phyloP scores from a whole-genome alignment of 2,888 invertebrate genomes.

The Pachymerium ferrugineum region DNA sequence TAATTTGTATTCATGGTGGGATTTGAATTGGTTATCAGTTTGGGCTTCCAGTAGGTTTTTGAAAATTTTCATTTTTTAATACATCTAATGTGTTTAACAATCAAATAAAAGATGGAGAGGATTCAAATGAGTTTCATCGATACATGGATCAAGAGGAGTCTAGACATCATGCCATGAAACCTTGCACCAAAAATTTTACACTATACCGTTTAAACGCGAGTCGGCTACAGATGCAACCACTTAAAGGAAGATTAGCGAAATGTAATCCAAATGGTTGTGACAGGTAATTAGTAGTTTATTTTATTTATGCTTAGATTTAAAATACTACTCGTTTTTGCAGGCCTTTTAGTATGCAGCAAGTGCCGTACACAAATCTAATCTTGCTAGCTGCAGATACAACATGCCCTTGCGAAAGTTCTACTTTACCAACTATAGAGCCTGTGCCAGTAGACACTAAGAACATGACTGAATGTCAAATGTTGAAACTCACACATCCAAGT shows the following conservation, averaged over 20 bases:
- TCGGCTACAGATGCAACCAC: conserved; percentile 24
- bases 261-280: conserved; percentile 31
- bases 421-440: neutral
- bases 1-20: neutral
- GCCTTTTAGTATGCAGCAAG: conserved; percentile 86
- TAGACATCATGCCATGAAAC: neutral
- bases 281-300: conserved; percentile 2
- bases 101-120: neutral
- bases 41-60: neutral
- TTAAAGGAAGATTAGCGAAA: conserved; percentile 28
- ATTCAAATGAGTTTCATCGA: neutral
- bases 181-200: conserved; percentile 27
- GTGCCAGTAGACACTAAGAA: neutral
- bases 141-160: conserved; percentile 6
- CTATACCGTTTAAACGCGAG: conserved; percentile 28
- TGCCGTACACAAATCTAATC: conserved; percentile 82
- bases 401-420: conserved; percentile 36
- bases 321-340: conserved; percentile 49
- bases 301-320: neutral
- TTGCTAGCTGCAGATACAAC: conserved; percentile 69
- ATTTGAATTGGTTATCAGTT: neutral
- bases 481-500: neutral
- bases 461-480: neutral
- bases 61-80: neutral
- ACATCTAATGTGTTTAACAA: no score